These are phyloP conservation scores for Ictalurus punctatus DNA, from an alignment of 2,113 vertebrate genomes.

Conservation along the genomic window DNA sequence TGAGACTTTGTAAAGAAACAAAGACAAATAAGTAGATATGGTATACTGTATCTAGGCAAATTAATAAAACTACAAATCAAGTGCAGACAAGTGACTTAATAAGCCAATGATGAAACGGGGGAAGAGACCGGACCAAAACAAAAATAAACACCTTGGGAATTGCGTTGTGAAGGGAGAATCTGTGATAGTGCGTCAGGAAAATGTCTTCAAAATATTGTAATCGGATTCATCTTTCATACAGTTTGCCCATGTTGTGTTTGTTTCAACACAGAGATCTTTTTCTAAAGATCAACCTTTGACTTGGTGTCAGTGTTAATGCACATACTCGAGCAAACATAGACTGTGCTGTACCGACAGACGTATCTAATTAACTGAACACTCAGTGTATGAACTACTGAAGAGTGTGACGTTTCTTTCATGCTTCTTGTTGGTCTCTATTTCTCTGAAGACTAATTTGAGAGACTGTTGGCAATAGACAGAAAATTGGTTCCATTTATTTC, in stretches of 20 bases:
- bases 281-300: neutral
- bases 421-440: slow-evolving; percentile 2
- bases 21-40: neutral
- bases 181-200: neutral
- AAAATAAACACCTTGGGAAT: neutral
- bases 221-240: neutral
- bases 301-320: neutral
- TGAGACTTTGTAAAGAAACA: neutral
- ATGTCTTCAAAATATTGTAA: neutral
- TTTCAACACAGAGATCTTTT: neutral
- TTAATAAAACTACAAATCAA: neutral
- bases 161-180: neutral
- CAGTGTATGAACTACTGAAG: neutral
- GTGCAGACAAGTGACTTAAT: neutral
- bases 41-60: neutral
- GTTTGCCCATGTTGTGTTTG: neutral
- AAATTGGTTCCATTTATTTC: slow-evolving; percentile 35
- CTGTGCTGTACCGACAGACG: neutral
- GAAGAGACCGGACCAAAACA: neutral
- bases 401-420: neutral
- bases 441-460: slow-evolving; percentile 2
- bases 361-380: neutral
- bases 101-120: neutral
- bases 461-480: slow-evolving; percentile 22
- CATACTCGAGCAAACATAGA: neutral